phyloP scores from a whole-genome alignment of 2,113 vertebrate species.

The Craseonycteris thonglongyai region DNA sequence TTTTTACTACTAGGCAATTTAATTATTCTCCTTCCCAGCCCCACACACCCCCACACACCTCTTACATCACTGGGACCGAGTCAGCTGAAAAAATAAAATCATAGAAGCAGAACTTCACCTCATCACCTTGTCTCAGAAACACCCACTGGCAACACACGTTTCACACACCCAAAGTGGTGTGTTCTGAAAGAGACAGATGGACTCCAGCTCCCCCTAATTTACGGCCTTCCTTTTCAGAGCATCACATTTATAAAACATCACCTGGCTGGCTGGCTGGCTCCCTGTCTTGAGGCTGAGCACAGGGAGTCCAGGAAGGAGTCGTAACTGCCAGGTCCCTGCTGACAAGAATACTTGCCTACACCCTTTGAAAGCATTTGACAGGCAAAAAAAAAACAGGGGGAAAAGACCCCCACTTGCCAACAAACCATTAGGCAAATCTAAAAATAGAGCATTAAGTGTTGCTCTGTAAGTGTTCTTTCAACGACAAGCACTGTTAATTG shows the following conservation, averaged over 20 bases:
- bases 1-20: constrained; percentile 26
- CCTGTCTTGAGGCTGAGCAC: background rate
- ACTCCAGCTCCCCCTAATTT: background rate
- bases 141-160: background rate
- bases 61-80: background rate
- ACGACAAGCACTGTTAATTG: background rate
- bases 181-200: background rate
- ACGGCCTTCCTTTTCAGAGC: background rate
- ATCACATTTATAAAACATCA: background rate
- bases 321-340: background rate
- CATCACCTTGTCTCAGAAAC: constrained; percentile 9
- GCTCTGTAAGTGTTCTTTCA: background rate
- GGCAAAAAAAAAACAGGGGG: background rate
- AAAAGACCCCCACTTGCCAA: background rate
- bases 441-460: background rate
- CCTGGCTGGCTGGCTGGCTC: background rate
- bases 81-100: constrained; percentile 53
- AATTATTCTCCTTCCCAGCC: background rate
- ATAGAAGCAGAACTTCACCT: background rate
- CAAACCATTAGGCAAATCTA: constrained; percentile 7
- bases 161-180: background rate
- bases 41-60: background rate
- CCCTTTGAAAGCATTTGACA: constrained; percentile 3
- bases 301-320: background rate
- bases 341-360: background rate